Evolutionary conservation across 2,797 vertebrate species (phyloP).

Genomic region (Micropoecilia bifurca): DNA sequence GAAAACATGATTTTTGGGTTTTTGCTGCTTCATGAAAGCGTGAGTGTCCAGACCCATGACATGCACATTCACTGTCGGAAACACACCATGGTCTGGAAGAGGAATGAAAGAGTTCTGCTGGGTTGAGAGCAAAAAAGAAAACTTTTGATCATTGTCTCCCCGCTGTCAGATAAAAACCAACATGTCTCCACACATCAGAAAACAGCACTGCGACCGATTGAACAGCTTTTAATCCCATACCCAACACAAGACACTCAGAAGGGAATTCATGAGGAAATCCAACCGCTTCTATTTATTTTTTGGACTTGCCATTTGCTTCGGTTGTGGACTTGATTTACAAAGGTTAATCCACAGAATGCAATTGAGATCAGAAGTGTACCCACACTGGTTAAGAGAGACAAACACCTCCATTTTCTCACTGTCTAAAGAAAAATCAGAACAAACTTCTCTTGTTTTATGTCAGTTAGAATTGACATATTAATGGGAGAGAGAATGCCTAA

Average conservation of each 20-base stretch:
- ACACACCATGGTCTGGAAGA: not conserved
- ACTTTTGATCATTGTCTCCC: not conserved
- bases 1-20: conserved; percentile 1
- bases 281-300: not conserved
- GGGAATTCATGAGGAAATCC: not conserved
- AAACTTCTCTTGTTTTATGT: no score
- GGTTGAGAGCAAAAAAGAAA: not conserved
- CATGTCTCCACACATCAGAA: not conserved
- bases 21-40: not conserved
- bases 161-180: not conserved
- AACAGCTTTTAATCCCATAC: not conserved
- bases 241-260: not conserved
- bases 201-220: not conserved
- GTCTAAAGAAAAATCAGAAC: no score
- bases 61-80: not conserved
- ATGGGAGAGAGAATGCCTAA: not conserved
- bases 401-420: no score
- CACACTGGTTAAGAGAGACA: not conserved
- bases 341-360: not conserved
- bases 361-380: not conserved
- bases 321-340: not conserved
- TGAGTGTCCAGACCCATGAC: not conserved
- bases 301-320: not conserved
- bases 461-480: not conserved
- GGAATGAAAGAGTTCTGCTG: not conserved